A percentile compares a stretch with the other conserved stretches of the same genome.
Evolutionary conservation across 2,797 vertebrate genomes (phyloP).

Genomic region (Takifugu ocellatus): DNA sequence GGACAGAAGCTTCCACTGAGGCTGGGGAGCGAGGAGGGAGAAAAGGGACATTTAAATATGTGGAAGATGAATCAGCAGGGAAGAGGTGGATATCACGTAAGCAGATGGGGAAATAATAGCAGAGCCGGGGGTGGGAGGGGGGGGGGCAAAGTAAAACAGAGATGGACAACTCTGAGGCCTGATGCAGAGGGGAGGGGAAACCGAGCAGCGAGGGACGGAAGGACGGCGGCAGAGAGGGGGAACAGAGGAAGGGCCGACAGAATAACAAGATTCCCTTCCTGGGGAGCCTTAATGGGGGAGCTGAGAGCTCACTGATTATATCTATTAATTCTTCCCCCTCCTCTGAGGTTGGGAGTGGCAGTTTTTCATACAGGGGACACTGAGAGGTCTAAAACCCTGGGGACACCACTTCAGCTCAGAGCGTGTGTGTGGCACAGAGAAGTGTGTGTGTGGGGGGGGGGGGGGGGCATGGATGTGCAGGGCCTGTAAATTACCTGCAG

Average conservation of each 20-base stretch:
- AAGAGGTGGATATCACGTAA: slow-evolving; percentile 37
- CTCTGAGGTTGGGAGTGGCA: slow-evolving; percentile 18
- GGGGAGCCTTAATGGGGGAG: slow-evolving; percentile 28
- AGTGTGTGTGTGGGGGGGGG: background rate
- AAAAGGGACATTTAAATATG: slow-evolving; percentile 31
- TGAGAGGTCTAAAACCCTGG: slow-evolving; percentile 28
- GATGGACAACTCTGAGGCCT: slow-evolving; percentile 35
- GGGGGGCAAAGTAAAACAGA: slow-evolving; percentile 19
- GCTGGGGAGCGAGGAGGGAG: slow-evolving; percentile 7
- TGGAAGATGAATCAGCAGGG: slow-evolving; percentile 37
- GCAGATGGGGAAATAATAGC: slow-evolving; percentile 39
- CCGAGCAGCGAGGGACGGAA: slow-evolving; percentile 4
- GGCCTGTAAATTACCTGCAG: slow-evolving; percentile 33
- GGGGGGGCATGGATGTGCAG: slow-evolving; percentile 2
- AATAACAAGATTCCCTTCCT: slow-evolving; percentile 32
- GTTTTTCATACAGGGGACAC: slow-evolving; percentile 39
- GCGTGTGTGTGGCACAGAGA: background rate
- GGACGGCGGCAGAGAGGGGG: slow-evolving; percentile 9
- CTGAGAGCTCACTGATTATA: slow-evolving; percentile 46
- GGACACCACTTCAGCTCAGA: slow-evolving; percentile 32
- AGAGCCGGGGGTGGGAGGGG: background rate
- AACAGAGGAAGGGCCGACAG: slow-evolving; percentile 8
- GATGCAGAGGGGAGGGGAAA: slow-evolving; percentile 29
- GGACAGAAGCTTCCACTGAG: slow-evolving; percentile 12
- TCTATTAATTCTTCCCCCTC: slow-evolving; percentile 44